Conservation (phyloP, 1,140 invertebrate species). For the Zaprionus inermis region DNA sequence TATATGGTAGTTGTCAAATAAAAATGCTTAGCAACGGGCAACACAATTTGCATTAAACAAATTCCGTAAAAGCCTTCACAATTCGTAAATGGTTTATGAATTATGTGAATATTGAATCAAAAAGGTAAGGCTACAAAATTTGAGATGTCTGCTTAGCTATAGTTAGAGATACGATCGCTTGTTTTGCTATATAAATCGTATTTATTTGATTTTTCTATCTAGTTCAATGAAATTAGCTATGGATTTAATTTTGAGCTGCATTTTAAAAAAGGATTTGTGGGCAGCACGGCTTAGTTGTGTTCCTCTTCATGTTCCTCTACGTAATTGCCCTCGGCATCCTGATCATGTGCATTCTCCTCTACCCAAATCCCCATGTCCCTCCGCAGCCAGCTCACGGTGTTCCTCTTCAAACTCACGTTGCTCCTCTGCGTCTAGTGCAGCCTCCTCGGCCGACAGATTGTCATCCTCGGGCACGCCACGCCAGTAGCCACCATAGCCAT, state of each 20-base stretch:
- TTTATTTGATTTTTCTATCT: slow-evolving; percentile 15
- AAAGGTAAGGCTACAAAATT: slow-evolving; percentile 25
- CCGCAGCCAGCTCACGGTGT: background rate
- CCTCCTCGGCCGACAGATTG: background rate
- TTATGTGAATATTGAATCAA: slow-evolving; percentile 62
- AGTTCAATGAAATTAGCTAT: background rate
- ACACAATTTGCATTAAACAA: slow-evolving; percentile 59
- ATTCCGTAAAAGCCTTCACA: slow-evolving; percentile 56
- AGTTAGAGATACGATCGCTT: background rate
- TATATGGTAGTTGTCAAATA: slow-evolving; percentile 55
- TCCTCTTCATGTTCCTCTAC: background rate
- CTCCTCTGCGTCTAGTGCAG: background rate
- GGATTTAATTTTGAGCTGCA: background rate
- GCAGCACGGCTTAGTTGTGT: background rate
- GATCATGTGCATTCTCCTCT: background rate
- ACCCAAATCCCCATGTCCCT: background rate
- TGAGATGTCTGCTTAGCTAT: slow-evolving; percentile 1
- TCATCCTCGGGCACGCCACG: slow-evolving; percentile 18
- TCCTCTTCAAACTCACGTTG: background rate
- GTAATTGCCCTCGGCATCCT: background rate
- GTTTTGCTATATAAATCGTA: background rate
- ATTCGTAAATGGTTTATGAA: slow-evolving; percentile 45
- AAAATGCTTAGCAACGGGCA: slow-evolving; percentile 52
- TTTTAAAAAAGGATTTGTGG: background rate
- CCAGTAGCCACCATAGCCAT: slow-evolving; percentile 20